These are phyloP conservation scores for Chouioia cunea DNA, from an alignment of 2,888 invertebrate genomes.

Conservation along the genomic window DNA sequence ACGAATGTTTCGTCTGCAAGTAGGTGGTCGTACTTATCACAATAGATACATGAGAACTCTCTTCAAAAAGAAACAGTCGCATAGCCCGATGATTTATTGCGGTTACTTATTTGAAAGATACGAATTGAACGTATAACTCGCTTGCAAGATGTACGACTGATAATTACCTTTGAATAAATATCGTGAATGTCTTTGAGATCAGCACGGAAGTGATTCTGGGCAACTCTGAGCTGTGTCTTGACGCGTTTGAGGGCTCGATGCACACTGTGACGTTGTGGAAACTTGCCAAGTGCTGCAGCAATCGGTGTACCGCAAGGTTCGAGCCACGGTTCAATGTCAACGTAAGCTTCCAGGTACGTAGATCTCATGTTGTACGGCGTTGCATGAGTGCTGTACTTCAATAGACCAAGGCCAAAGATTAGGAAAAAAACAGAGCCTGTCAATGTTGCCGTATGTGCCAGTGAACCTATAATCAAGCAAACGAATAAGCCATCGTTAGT, in stretches of 20 bases:
- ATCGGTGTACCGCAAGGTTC: constrained; percentile 64
- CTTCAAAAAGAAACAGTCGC: too few species aligned
- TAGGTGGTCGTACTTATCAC: too few species aligned
- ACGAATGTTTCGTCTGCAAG: constrained; percentile 44
- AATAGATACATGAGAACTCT: too few species aligned
- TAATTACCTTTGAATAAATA: constrained; percentile 64
- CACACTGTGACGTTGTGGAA: constrained; percentile 60
- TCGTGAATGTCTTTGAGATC: constrained; percentile 61
- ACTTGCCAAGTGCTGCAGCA: constrained; percentile 55
- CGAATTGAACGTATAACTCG: not conserved
- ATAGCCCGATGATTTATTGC: too few species aligned
- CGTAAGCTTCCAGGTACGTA: constrained; percentile 11
- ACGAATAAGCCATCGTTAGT: constrained; percentile 49
- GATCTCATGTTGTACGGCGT: constrained; percentile 34
- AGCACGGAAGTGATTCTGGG: constrained; percentile 64
- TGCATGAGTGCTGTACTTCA: constrained; percentile 54
- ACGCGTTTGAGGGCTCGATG: constrained; percentile 63
- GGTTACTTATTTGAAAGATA: not conserved
- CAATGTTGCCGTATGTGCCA: constrained; percentile 64
- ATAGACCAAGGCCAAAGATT: constrained; percentile 58
- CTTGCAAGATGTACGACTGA: not conserved
- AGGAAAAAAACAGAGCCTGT: constrained; percentile 64
- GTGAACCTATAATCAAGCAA: constrained; percentile 62
- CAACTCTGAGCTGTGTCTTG: constrained; percentile 64
- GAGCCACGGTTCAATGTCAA: constrained; percentile 62